A percentile compares a stretch with the other conserved stretches of the same genome.
These are phyloP conservation scores for Elgaria multicarinata DNA, from an alignment of 2,113 vertebrate genomes.

Conservation along the genomic window DNA sequence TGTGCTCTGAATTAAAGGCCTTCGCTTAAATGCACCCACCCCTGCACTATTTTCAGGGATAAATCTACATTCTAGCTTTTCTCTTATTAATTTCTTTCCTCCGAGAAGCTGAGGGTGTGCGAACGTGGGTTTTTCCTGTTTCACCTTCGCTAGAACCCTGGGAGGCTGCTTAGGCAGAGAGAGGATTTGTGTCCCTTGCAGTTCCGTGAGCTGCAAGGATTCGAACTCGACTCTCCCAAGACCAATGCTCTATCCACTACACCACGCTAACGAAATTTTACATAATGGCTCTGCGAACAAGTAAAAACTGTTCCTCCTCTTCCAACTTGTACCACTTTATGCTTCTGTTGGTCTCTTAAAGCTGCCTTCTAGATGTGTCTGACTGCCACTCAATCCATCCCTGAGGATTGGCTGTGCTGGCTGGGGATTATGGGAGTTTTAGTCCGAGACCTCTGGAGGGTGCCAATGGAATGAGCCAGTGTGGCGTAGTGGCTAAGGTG, in stretches of 20 bases:
- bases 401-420: no score
- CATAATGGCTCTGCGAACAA: not conserved
- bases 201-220: not conserved
- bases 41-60: no score
- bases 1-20: not conserved
- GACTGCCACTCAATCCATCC: no score
- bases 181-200: not conserved
- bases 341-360: no score
- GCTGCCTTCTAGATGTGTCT: no score
- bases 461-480: no score
- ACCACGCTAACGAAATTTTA: not conserved
- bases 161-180: not conserved
- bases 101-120: not conserved
- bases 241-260: not conserved
- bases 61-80: no score
- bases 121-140: not conserved
- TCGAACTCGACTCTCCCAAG: fast-evolving
- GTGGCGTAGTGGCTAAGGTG: no score
- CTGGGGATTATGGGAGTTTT: no score
- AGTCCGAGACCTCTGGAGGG: no score
- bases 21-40: no score
- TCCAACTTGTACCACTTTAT: no score
- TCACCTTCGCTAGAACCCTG: not conserved
- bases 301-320: not conserved
- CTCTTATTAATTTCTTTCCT: not conserved